These are phyloP conservation scores for Morpho deidamia DNA, from an alignment of 2,888 invertebrate genomes.

Conservation along the genomic window DNA sequence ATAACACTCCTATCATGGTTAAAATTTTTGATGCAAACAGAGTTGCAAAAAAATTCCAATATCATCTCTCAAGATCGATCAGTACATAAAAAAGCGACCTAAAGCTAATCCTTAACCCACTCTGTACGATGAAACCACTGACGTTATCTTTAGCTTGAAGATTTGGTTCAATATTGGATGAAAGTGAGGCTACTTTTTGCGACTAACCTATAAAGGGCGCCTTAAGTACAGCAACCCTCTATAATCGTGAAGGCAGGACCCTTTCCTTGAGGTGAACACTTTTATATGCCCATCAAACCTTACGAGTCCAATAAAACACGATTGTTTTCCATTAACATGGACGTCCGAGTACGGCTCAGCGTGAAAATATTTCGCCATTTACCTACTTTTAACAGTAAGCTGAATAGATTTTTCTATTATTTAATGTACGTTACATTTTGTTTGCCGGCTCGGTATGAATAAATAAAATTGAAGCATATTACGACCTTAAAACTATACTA, in stretches of 20 bases:
- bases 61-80: conserved; percentile 6
- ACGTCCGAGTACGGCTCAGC: conserved; percentile 24
- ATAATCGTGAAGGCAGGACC: conserved; percentile 63
- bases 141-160: conserved; percentile 9
- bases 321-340: conserved; percentile 74
- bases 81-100: conserved; percentile 2
- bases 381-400: conserved; percentile 3
- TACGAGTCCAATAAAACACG: conserved; percentile 74
- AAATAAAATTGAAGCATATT: no score
- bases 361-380: conserved; percentile 14
- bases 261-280: conserved; percentile 68
- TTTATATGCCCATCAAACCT: conserved; percentile 72
- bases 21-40: no score
- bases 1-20: no score
- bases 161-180: conserved; percentile 19
- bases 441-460: no score
- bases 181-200: conserved; percentile 56
- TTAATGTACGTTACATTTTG: not conserved
- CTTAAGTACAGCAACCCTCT: conserved; percentile 64
- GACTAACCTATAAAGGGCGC: conserved; percentile 58
- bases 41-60: not conserved
- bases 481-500: no score
- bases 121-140: conserved; percentile 11
- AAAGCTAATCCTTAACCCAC: conserved; percentile 6
- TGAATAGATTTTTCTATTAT: not conserved